Percentiles rank a stretch among this genome's conserved stretches.
Conservation (phyloP, 2,797 vertebrate species). For the Macropus fuliginosus region DNA sequence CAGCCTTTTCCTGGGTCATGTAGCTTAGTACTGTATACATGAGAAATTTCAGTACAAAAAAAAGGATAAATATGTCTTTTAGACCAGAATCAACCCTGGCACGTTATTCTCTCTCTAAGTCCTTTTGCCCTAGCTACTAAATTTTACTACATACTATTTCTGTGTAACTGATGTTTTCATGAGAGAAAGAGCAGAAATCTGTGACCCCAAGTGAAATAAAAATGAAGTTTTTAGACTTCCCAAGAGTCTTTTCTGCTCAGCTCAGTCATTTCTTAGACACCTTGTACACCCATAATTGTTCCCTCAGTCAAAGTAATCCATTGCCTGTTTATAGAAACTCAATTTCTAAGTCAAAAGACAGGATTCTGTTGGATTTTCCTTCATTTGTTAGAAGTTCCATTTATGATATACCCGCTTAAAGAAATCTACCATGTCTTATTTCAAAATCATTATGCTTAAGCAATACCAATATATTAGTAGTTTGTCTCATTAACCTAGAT, state of each 20-base stretch:
- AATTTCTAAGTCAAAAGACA: background rate
- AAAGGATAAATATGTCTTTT: conserved; percentile 14
- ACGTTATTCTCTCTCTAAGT: conserved; percentile 15
- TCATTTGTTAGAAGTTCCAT: background rate
- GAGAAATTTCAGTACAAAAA: background rate
- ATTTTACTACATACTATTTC: conserved; percentile 70
- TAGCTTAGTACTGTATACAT: background rate
- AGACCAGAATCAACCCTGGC: background rate
- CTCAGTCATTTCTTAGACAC: conserved; percentile 13
- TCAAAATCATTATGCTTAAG: conserved; percentile 16
- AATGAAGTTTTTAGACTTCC: conserved; percentile 66
- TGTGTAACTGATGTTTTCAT: conserved; percentile 72
- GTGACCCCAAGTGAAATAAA: conserved; percentile 75
- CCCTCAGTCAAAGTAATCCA: background rate
- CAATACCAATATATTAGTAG: conserved; percentile 20
- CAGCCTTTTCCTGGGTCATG: background rate
- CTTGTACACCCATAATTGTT: background rate
- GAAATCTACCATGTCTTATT: background rate
- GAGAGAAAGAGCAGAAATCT: conserved; percentile 61
- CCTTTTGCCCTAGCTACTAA: conserved; percentile 55
- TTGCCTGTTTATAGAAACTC: conserved; percentile 41
- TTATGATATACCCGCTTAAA: conserved; percentile 20
- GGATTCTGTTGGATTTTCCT: conserved; percentile 10
- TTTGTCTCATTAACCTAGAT: conserved; percentile 35
- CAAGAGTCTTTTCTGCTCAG: conserved; percentile 46